These are phyloP conservation scores for Pseudochaenichthys georgianus DNA, from an alignment of 2,797 vertebrate species.

Conservation along the genomic window DNA sequence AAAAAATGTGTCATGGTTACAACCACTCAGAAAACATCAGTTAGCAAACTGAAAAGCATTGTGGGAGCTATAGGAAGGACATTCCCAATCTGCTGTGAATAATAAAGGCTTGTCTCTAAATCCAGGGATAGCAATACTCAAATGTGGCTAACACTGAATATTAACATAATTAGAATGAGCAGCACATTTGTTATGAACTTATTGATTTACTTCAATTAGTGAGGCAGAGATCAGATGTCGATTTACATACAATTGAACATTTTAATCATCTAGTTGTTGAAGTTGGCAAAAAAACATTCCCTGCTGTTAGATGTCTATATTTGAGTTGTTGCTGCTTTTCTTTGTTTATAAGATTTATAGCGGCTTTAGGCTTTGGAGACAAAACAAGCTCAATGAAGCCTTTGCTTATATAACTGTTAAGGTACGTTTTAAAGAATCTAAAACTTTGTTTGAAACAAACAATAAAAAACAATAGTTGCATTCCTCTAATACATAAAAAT, in stretches of 20 bases:
- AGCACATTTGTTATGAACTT: slow-evolving; percentile 11
- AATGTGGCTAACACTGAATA: background rate
- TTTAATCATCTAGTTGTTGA: background rate
- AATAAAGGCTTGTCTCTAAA: background rate
- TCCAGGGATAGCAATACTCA: background rate
- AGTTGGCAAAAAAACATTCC: background rate
- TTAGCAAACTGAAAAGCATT: slow-evolving; percentile 1
- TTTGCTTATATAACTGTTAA: background rate
- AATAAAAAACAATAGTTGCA: background rate
- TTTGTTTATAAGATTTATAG: slow-evolving; percentile 14
- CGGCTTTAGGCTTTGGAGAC: background rate
- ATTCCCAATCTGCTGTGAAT: slow-evolving; percentile 18
- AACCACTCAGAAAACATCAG: slow-evolving; percentile 3
- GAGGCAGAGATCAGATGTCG: background rate
- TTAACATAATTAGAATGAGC: background rate
- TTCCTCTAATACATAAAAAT: background rate
- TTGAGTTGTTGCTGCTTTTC: slow-evolving; percentile 5
- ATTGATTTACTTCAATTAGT: slow-evolving; percentile 22
- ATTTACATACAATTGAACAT: background rate
- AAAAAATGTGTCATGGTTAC: slow-evolving; percentile 42
- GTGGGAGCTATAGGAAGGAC: slow-evolving; percentile 30
- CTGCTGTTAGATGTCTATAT: background rate
- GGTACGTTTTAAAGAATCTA: background rate
- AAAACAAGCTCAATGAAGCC: background rate
- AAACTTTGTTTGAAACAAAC: background rate